Conservation (phyloP, 2,113 vertebrate species). For the Limanda limanda region DNA sequence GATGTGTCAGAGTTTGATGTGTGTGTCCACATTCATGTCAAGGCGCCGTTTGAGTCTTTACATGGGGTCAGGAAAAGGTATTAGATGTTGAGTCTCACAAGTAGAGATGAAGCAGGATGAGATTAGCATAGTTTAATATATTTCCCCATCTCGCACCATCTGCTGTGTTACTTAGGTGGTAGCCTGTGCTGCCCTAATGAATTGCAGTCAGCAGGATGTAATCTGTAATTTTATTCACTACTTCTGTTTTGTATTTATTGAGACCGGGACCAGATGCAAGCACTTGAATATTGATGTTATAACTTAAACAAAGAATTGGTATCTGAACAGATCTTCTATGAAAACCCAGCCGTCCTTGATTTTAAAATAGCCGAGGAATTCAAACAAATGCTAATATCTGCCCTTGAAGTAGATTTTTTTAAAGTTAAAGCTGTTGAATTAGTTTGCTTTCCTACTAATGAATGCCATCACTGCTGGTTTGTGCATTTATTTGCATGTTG, state of each 20-base stretch:
- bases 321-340: constrained; percentile 6
- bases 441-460: neutral
- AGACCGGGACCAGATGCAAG: constrained; percentile 12
- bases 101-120: constrained; percentile 28
- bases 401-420: constrained; percentile 18
- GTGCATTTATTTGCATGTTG: neutral
- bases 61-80: neutral
- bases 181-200: constrained; percentile 16
- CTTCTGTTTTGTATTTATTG: constrained; percentile 11
- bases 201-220: constrained; percentile 16
- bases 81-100: neutral
- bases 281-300: constrained; percentile 32
- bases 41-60: neutral
- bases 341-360: constrained; percentile 24
- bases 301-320: constrained; percentile 15
- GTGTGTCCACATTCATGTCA: constrained; percentile 45
- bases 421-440: neutral
- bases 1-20: constrained; percentile 57
- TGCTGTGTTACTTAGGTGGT: constrained; percentile 47
- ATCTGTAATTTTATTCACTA: constrained; percentile 20
- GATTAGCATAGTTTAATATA: constrained; percentile 43
- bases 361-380: constrained; percentile 11
- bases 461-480: neutral
- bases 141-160: constrained; percentile 55
- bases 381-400: neutral